phyloP scores from a whole-genome alignment of 2,113 vertebrate genomes.

The Anolis sagrei region DNA sequence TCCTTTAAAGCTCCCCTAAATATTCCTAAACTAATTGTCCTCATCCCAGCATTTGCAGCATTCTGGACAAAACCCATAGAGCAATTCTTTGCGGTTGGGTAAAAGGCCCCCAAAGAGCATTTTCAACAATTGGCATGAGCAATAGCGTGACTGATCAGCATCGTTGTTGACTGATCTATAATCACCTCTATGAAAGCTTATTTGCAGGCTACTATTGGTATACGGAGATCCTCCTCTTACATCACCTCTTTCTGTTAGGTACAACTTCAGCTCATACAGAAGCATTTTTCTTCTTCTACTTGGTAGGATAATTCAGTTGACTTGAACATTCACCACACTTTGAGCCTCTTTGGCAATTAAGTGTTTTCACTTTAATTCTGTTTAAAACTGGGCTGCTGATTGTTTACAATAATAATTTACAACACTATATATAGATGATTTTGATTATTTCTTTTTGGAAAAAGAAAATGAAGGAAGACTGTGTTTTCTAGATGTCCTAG shows the following conservation, averaged over 20 bases:
- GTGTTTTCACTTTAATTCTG: no score
- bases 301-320: not conserved
- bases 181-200: not conserved
- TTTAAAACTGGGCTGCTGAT: no score
- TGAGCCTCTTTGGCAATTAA: no score
- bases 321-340: no score
- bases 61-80: not conserved
- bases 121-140: not conserved
- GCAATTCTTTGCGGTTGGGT: not conserved
- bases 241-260: not conserved
- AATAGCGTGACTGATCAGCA: not conserved
- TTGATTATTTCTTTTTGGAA: no score
- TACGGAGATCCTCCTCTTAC: not conserved
- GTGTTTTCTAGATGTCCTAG: no score
- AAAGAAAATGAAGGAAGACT: no score
- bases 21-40: conserved; percentile 15
- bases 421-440: no score
- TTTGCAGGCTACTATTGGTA: no score
- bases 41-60: rapidly evolving
- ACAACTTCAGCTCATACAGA: not conserved
- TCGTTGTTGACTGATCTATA: not conserved
- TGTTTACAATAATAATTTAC: no score
- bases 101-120: not conserved
- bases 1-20: conserved; percentile 26
- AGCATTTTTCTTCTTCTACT: no score